A percentile compares a stretch with the other conserved stretches of the same genome.
phyloP scores from a whole-genome alignment of 1,140 invertebrate genomes.

The Drosophila malerkotliana region DNA sequence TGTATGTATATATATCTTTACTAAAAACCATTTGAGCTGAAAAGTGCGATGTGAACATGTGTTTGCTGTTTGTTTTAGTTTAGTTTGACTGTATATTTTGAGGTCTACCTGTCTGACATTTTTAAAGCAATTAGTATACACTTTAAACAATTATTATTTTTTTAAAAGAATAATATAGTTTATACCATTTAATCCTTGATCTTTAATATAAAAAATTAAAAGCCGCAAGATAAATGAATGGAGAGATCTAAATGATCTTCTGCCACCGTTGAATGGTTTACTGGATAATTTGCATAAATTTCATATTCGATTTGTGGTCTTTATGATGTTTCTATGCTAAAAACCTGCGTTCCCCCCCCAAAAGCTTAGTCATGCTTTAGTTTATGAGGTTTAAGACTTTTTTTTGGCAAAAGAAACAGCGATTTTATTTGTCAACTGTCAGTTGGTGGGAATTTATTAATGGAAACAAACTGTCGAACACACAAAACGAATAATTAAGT shows the following conservation, averaged over 20 bases:
- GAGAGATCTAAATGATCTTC: constrained; percentile 42
- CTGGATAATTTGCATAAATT: constrained; percentile 50
- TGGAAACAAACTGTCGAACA: constrained; percentile 52
- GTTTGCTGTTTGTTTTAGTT: constrained; percentile 54
- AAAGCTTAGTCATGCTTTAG: constrained; percentile 52
- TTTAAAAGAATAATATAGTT: too few relatives aligned
- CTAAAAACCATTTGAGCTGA: constrained; percentile 40
- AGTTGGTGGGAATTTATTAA: constrained; percentile 56
- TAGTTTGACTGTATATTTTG: constrained; percentile 28
- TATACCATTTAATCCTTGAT: not conserved
- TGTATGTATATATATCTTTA: constrained; percentile 23
- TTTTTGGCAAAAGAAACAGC: constrained; percentile 30
- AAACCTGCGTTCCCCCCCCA: not conserved
- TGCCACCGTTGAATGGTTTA: constrained; percentile 59
- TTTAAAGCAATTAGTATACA: constrained; percentile 50
- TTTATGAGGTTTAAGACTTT: constrained; percentile 40
- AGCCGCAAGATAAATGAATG: constrained; percentile 9
- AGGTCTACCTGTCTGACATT: constrained; percentile 5
- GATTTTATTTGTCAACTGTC: constrained; percentile 52
- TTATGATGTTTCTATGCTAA: constrained; percentile 62
- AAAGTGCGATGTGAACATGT: constrained; percentile 78
- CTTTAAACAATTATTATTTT: constrained; percentile 8
- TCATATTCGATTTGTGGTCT: constrained; percentile 52
- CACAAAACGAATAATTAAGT: constrained; percentile 38
- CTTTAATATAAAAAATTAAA: not conserved